Evolutionary conservation across 2,113 vertebrate genomes (phyloP).

Genomic region (Galemys pyrenaicus): DNA sequence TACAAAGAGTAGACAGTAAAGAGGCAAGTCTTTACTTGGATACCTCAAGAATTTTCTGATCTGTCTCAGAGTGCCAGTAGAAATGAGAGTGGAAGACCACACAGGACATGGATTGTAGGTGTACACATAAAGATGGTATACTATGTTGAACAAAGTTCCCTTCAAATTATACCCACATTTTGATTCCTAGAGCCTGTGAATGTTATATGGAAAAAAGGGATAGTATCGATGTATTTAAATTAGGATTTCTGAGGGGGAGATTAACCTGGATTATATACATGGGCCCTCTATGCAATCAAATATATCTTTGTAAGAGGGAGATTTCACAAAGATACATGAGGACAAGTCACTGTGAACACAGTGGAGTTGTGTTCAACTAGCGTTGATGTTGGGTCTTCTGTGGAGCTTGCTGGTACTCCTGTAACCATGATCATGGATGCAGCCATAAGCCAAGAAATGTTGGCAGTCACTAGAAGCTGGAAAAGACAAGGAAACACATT

Average conservation of each 20-base stretch:
- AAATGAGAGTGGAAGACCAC: not conserved
- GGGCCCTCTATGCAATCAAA: not conserved
- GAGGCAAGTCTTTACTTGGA: not conserved
- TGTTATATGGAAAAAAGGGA: not conserved
- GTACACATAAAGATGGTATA: not conserved
- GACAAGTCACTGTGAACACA: not conserved
- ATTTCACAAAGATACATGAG: not conserved
- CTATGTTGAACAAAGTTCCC: not conserved
- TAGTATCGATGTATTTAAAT: not conserved
- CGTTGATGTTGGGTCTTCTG: too few species aligned
- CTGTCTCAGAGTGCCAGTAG: not conserved
- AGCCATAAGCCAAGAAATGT: conserved; percentile 14
- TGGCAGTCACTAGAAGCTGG: not conserved
- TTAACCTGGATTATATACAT: not conserved
- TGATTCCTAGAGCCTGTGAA: not conserved
- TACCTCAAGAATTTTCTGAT: not conserved
- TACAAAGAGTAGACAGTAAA: not conserved
- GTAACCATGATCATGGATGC: not conserved
- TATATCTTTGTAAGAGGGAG: not conserved
- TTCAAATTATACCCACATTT: not conserved
- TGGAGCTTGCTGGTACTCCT: too few species aligned
- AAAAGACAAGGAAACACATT: not conserved
- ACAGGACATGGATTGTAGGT: not conserved
- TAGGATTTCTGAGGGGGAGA: not conserved
- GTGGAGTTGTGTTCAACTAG: too few species aligned